Evolutionary conservation across 2,888 invertebrate genomes (phyloP).

Genomic region (Harpagoxenus sublaevis): DNA sequence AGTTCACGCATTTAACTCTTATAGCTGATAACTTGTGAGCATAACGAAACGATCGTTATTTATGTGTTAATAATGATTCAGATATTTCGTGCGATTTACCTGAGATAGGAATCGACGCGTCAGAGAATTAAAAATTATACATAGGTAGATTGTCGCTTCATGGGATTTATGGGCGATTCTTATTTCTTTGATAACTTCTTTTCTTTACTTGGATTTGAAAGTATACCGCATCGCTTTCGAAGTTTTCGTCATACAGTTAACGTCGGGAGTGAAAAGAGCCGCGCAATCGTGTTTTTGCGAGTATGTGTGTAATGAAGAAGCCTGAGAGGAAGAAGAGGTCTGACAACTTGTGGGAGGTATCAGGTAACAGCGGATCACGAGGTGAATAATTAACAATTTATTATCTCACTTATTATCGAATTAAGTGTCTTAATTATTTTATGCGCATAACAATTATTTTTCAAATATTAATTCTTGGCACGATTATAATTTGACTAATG

Average conservation of each 20-base stretch:
- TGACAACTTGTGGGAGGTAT: background rate
- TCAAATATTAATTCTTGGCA: background rate
- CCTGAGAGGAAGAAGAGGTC: background rate
- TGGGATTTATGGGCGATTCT: background rate
- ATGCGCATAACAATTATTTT: background rate
- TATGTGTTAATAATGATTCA: background rate
- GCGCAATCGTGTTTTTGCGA: background rate
- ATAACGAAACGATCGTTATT: too few species aligned
- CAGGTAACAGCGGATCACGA: background rate
- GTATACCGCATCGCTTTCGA: background rate
- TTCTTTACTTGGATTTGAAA: constrained; percentile 2
- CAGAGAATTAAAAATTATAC: background rate
- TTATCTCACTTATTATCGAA: background rate
- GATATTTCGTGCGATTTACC: background rate
- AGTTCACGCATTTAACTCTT: background rate
- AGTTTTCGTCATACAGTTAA: background rate
- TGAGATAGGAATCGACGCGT: background rate
- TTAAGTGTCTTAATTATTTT: background rate
- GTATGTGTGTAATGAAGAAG: background rate
- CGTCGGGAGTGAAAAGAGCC: background rate
- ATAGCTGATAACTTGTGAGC: background rate
- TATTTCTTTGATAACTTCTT: background rate
- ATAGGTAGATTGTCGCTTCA: background rate
- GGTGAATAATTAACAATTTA: background rate
- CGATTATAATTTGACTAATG: background rate